Percentiles rank a stretch among this genome's conserved stretches.
phyloP scores from a whole-genome alignment of 2,888 invertebrate genomes.

The Amorpha juglandis region DNA sequence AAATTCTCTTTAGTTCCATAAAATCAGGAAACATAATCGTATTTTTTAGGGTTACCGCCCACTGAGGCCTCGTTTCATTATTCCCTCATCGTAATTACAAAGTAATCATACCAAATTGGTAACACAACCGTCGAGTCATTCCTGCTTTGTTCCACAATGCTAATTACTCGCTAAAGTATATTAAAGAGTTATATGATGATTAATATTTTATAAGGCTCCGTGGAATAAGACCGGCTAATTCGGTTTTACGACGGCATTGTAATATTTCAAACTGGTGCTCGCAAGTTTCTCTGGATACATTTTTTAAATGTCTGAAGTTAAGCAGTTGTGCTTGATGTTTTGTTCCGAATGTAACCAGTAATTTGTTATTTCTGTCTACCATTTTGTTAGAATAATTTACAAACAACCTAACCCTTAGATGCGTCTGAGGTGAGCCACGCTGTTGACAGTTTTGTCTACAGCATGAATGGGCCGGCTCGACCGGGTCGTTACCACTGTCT shows the following conservation, averaged over 20 bases:
- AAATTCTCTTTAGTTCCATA: background rate
- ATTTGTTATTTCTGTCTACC: too few species aligned
- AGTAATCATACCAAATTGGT: background rate
- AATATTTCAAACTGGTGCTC: background rate
- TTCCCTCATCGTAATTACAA: background rate
- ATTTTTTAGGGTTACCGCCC: constrained; percentile 8
- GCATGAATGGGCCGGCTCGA: too few species aligned
- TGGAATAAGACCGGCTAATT: background rate
- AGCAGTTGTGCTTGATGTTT: too few species aligned
- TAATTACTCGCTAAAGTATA: constrained; percentile 13
- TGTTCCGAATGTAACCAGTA: too few species aligned
- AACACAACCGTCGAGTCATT: constrained; percentile 1
- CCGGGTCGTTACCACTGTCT: too few species aligned
- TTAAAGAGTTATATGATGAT: constrained; percentile 13
- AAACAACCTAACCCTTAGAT: too few species aligned
- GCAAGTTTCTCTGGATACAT: background rate
- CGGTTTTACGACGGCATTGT: background rate
- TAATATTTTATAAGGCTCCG: constrained; percentile 15
- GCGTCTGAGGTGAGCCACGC: too few species aligned
- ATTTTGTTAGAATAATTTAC: too few species aligned
- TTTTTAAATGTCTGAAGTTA: too few species aligned
- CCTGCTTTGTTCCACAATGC: constrained; percentile 3
- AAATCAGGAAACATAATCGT: background rate
- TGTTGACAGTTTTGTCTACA: too few species aligned
- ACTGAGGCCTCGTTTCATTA: background rate